phyloP scores from a whole-genome alignment of 2,888 invertebrate species.

The Idaea straminata region DNA sequence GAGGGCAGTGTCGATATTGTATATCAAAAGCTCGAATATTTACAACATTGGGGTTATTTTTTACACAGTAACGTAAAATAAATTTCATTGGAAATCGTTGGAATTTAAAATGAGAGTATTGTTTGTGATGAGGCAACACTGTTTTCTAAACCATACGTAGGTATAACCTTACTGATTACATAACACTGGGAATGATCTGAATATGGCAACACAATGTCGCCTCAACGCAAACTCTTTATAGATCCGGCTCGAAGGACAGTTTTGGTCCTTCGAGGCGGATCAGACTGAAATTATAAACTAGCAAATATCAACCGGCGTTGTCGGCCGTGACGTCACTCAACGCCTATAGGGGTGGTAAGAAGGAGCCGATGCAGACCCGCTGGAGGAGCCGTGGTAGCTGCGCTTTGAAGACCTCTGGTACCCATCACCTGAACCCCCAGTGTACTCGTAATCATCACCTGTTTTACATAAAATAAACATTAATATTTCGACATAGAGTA shows the following conservation, averaged over 20 bases:
- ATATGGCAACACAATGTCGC: not conserved
- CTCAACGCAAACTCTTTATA: not conserved
- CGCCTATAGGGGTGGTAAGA: slow-evolving; percentile 77
- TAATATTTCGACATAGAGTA: slow-evolving; percentile 15
- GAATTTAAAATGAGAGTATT: not conserved
- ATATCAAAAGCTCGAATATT: not conserved
- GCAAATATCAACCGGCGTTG: slow-evolving; percentile 18
- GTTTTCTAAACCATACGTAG: not conserved
- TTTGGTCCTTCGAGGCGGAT: not conserved
- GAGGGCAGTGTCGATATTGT: not conserved
- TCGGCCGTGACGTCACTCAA: slow-evolving; percentile 41
- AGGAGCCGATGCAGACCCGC: slow-evolving; percentile 61
- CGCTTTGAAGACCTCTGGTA: slow-evolving; percentile 72
- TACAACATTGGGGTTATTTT: not conserved
- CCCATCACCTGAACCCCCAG: slow-evolving; percentile 74
- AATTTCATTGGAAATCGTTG: not conserved
- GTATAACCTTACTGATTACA: not conserved
- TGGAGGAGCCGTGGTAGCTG: slow-evolving; percentile 61
- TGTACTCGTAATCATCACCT: slow-evolving; percentile 77
- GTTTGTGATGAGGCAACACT: not conserved
- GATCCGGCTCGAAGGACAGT: not conserved
- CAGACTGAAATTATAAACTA: slow-evolving; percentile 11
- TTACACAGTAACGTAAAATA: not conserved
- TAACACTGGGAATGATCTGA: not conserved
- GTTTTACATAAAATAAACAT: slow-evolving; percentile 24